Evolutionary conservation across 2,888 invertebrate genomes (phyloP).

Genomic region (Athalia cordata): DNA sequence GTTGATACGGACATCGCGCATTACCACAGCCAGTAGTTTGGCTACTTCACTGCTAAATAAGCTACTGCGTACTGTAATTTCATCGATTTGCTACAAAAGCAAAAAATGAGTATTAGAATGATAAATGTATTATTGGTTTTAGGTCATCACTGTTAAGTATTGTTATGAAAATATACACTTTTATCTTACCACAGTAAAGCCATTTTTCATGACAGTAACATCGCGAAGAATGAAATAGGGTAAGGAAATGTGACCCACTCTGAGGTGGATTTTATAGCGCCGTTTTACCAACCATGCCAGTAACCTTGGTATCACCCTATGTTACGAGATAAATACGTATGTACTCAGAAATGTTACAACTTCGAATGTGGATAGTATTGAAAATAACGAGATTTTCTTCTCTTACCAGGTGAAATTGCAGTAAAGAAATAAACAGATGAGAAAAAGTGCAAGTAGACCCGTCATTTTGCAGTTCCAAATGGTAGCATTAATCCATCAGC

Average conservation of each 20-base stretch:
- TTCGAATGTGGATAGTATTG: too few species aligned
- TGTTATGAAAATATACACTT: conserved; percentile 14
- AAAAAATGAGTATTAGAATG: conserved; percentile 54
- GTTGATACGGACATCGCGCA: conserved; percentile 86
- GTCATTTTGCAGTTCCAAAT: conserved; percentile 67
- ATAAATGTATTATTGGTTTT: neutral
- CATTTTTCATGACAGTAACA: conserved; percentile 87
- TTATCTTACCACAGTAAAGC: conserved; percentile 82
- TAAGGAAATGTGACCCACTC: conserved; percentile 88
- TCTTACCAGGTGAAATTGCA: conserved; percentile 80
- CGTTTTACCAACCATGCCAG: conserved; percentile 88
- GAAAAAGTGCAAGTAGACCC: conserved; percentile 68
- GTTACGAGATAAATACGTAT: neutral
- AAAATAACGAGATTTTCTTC: too few species aligned
- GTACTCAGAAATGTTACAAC: conserved; percentile 43
- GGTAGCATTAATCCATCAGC: neutral
- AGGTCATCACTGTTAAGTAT: neutral
- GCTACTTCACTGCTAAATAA: conserved; percentile 92
- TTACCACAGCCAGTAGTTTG: conserved; percentile 88
- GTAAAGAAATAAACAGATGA: conserved; percentile 74
- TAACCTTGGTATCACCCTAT: conserved; percentile 83
- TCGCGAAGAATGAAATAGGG: conserved; percentile 87
- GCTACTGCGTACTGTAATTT: conserved; percentile 89
- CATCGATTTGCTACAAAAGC: conserved; percentile 84
- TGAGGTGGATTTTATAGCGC: conserved; percentile 86